phyloP scores from a whole-genome alignment of 2,888 invertebrate genomes.

The Nomada flava region DNA sequence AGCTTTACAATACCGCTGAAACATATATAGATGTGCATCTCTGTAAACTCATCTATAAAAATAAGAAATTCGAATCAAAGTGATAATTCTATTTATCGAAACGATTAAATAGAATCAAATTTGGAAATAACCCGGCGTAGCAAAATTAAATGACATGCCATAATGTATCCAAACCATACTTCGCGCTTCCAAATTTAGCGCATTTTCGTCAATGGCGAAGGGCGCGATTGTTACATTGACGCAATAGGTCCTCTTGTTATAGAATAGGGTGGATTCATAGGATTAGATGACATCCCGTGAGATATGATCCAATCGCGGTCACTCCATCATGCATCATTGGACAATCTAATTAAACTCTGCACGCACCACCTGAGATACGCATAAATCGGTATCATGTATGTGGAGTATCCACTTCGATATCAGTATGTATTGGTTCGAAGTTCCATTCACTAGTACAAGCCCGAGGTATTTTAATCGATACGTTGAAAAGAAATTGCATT shows the following conservation, averaged over 20 bases:
- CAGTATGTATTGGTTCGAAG: not conserved
- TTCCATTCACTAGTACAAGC: not conserved
- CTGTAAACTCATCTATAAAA: no score
- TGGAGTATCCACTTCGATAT: constrained; percentile 2
- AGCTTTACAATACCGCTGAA: no score
- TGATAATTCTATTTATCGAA: no score
- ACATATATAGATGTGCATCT: no score
- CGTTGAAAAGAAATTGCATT: no score
- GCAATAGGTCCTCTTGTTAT: constrained; percentile 41
- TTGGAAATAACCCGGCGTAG: no score
- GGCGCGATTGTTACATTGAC: constrained; percentile 41
- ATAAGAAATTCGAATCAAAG: no score
- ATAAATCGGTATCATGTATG: constrained; percentile 47
- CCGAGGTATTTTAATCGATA: no score
- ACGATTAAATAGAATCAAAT: no score
- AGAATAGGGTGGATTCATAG: constrained; percentile 59
- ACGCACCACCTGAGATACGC: constrained; percentile 57
- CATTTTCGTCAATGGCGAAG: constrained; percentile 10
- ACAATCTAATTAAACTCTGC: constrained; percentile 71
- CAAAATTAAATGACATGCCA: no score
- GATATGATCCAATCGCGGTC: constrained; percentile 74
- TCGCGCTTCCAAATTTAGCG: not conserved
- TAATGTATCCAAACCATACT: no score
- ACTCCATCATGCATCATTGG: constrained; percentile 70
- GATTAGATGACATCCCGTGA: constrained; percentile 71